Conservation (phyloP, 2,113 vertebrate genomes). For the Pteropus alecto region DNA sequence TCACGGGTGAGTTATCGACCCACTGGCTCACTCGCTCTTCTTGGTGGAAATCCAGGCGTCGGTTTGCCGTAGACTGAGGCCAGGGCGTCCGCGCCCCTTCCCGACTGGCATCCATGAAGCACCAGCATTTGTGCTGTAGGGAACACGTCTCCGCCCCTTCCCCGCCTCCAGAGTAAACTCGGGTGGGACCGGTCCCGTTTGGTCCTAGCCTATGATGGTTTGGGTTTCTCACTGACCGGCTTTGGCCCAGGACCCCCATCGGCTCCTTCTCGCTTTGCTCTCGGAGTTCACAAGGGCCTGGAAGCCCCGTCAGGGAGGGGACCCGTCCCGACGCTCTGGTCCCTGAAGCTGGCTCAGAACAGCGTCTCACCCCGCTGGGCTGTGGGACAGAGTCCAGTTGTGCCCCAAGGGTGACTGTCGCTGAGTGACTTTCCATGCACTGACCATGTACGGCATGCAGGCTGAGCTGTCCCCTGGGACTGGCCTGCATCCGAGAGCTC, state of each 20-base stretch:
- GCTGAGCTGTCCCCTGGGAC: no score
- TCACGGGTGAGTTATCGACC: not conserved
- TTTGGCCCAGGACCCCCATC: no score
- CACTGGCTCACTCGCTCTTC: not conserved
- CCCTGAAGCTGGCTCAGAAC: not conserved
- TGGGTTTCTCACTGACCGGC: no score
- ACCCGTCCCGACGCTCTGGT: not conserved
- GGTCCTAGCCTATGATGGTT: not conserved
- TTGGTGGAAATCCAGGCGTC: not conserved
- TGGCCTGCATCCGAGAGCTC: not conserved
- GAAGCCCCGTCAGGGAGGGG: no score
- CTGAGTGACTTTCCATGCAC: not conserved
- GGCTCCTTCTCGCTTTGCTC: not conserved
- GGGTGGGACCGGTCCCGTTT: no score
- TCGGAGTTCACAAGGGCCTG: no score
- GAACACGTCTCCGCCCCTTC: no score
- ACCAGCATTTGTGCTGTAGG: not conserved
- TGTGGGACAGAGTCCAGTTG: not conserved
- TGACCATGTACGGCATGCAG: not conserved
- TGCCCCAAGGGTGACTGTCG: not conserved
- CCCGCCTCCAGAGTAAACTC: no score
- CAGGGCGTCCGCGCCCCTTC: no score
- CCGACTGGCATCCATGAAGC: no score
- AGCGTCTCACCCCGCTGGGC: not conserved
- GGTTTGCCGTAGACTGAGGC: not conserved